These are phyloP conservation scores for Cnemophilus loriae DNA, from an alignment of 2,113 vertebrate species.

Conservation along the genomic window DNA sequence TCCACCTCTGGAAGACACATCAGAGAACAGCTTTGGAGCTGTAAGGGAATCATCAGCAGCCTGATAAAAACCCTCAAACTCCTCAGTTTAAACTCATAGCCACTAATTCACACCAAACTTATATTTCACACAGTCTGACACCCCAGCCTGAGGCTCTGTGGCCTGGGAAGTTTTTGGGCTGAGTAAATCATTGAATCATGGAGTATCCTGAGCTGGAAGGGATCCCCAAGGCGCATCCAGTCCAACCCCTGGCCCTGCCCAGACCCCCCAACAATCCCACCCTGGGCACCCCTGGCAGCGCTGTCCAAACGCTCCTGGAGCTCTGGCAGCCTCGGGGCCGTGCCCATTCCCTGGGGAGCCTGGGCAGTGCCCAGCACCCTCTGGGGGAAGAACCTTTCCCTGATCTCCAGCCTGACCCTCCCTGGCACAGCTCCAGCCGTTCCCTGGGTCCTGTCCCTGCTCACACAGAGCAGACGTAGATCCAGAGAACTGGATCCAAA, in stretches of 20 bases:
- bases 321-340: neutral
- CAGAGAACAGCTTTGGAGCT: neutral
- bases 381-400: neutral
- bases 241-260: accelerated
- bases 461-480: neutral
- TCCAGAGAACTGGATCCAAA: neutral
- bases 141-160: neutral
- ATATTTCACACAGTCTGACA: neutral
- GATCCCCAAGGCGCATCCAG: neutral
- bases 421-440: neutral
- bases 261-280: neutral
- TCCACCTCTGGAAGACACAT: neutral
- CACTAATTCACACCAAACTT: neutral
- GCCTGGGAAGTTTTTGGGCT: neutral
- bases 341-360: neutral
- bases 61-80: neutral
- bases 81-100: neutral
- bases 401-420: accelerated
- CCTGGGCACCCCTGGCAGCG: neutral
- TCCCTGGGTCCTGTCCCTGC: neutral
- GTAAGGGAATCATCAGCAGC: neutral
- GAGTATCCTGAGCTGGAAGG: neutral
- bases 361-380: neutral
- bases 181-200: neutral
- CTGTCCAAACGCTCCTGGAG: neutral